Percentiles rank a stretch among this genome's conserved stretches.
phyloP scores from a whole-genome alignment of 2,797 vertebrate genomes.

The Poecilia picta region DNA sequence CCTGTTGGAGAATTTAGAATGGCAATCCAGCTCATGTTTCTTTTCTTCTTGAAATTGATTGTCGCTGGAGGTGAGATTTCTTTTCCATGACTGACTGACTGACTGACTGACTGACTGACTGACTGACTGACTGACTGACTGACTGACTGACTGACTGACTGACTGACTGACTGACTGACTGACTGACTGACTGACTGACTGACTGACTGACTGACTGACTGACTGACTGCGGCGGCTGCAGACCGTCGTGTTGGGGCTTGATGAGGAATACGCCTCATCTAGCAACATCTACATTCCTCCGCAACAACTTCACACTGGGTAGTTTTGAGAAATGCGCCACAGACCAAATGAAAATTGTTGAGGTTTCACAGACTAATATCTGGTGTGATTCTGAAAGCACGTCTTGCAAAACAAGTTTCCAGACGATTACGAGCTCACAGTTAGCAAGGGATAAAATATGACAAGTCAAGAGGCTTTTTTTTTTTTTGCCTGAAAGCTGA shows the following conservation, averaged over 20 bases:
- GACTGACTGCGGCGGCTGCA: conserved; percentile 37
- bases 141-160: conserved; percentile 37
- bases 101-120: conserved; percentile 35
- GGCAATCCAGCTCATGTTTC: background rate
- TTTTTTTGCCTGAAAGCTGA: background rate
- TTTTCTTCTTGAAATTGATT: conserved; percentile 7
- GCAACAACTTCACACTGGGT: conserved; percentile 43
- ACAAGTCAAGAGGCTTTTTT: background rate
- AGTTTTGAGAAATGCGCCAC: conserved; percentile 52
- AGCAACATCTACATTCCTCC: conserved; percentile 64
- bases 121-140: conserved; percentile 35
- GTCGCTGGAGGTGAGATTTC: conserved; percentile 43
- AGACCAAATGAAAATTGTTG: conserved; percentile 56
- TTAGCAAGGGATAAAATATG: conserved; percentile 9
- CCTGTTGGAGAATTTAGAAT: background rate
- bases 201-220: conserved; percentile 33
- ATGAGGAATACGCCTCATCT: conserved; percentile 57
- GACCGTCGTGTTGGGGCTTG: conserved; percentile 65
- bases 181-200: conserved; percentile 46
- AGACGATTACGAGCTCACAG: conserved; percentile 16
- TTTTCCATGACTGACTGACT: conserved; percentile 45
- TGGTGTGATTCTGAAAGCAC: conserved; percentile 39
- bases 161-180: conserved; percentile 44
- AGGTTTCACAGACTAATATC: conserved; percentile 61
- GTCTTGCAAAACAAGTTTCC: conserved; percentile 42